Evolutionary conservation across 2,797 vertebrate species (phyloP), one percentile per base, ranked within the genome.

Genomic region (Leontopithecus rosalia): DNA sequence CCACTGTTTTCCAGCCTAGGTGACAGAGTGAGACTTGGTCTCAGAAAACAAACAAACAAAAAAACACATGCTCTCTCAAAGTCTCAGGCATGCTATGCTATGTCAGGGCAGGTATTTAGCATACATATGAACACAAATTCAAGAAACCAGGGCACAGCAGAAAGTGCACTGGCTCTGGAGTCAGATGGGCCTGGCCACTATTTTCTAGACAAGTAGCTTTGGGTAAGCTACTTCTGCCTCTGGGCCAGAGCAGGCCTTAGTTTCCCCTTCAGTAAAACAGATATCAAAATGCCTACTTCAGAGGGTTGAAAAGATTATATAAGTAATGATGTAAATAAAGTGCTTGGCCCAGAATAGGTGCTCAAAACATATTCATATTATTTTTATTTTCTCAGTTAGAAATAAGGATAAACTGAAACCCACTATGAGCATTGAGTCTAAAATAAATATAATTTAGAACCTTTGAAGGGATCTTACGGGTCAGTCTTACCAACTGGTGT

Each of bases 361-460:
- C 73, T 91, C 87, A 90, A n/a, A 92, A 79, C 89, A 88, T 89
- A 88, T 26, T 67, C 7, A 33, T 73, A 24, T 84, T 79, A 58
- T 61, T 58, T 96, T 93, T 90, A 57, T 81, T 94, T 83, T 84
- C 64, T 95, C 39, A 39, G 41, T 94, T 79, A 95, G 28, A 95
- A 95, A 85, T 95, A 36, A 87, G 5, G 7, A 76, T 83, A 88
- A 92, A 92, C 43, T 70, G 28, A 84, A 76, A 93, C 4, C 22
- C 55, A 8, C 80, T 95, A 36, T 94, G 41, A 86, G 13, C 55
- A 61, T n/a, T 70, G 57, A 15, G 4, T 94, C 81, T 85, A 86
- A 88, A 90, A 67, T 83, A 89, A 96, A 88, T 89, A 72, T 24
- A 95, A 84, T 46, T 57, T 90, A 90, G 70, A 81, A 95, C 19